Evolutionary conservation across 2,888 invertebrate genomes (phyloP), one percentile per base, ranked within the genome.

Genomic region (Allophyes oxyacanthae): DNA sequence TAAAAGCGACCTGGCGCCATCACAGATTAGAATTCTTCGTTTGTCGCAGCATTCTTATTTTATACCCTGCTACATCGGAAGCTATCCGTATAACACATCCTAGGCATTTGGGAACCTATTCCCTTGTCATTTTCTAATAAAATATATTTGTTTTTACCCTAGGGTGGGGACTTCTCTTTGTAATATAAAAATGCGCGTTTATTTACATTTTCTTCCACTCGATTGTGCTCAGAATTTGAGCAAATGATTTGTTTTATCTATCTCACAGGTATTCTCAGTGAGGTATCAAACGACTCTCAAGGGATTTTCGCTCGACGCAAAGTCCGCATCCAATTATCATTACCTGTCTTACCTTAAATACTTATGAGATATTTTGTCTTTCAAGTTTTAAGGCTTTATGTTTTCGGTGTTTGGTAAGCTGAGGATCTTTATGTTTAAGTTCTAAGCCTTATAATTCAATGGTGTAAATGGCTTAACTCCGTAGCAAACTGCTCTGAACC

Each of bases 11-110:
- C 44, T 42, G 62, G 54, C 68, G 62, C 54, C 71, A 10, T 8
- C 2, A 6, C 1, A 25, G 34, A 53, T 61, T 40, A 59, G 34
- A 46, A 62, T 68, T 61, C 44, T 49, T 56, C n/a, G 50, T 69
- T 61, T 60, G 45, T 56, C 37, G 3, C n/a, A 38, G 13, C 15
- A 40, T 33, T 11, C 14, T 41, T 9, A 36, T 30, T 42, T 40
- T 20, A 13, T 28, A 34, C 40, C 26, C 15, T 1, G 28, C 8
- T 4, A 28, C 28, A 6, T 1, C 4, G 4, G 28, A 28, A 28
- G 1, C 7, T 2, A 8, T n/a, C 11, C 34, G 10, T 33, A 41
- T 13, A 26, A 8, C 11, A 20, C 13, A 25, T 13, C 11, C 11
- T 11, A 34, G 13, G 34, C 11, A 13, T 25, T 34, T 14, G 14